phyloP scores from a whole-genome alignment of 1,140 invertebrate species.

The Cepaea nemoralis region DNA sequence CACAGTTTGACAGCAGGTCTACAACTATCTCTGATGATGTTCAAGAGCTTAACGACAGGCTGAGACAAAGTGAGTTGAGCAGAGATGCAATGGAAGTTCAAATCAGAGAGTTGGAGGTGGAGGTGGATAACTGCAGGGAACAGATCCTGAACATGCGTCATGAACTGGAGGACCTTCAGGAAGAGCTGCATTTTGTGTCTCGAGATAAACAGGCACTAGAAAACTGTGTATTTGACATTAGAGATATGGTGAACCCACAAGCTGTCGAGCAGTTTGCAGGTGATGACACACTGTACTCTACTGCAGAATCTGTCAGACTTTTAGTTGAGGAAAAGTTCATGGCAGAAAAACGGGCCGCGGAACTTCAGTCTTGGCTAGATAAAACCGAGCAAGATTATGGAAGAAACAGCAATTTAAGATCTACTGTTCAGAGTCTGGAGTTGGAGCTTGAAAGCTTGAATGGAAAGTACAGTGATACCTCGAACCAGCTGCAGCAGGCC shows the following conservation, averaged over 20 bases:
- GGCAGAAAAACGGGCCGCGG: conserved; percentile 20
- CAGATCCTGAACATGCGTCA: conserved; percentile 35
- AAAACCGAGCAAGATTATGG: background rate
- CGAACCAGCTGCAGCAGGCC: conserved; percentile 17
- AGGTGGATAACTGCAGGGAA: conserved; percentile 20
- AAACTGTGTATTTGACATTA: conserved; percentile 43
- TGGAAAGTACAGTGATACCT: background rate
- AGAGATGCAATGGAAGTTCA: conserved; percentile 3
- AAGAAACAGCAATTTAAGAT: background rate
- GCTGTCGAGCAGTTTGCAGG: conserved; percentile 31
- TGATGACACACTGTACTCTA: conserved; percentile 33
- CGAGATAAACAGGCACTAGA: conserved; percentile 38
- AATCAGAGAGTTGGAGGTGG: conserved; percentile 23
- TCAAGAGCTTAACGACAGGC: conserved; percentile 25
- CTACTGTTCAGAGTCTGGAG: background rate
- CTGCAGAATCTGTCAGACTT: conserved; percentile 33
- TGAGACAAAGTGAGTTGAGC: conserved; percentile 1
- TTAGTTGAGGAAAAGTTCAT: conserved; percentile 26
- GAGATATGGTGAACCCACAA: conserved; percentile 39
- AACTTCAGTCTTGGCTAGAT: conserved; percentile 1
- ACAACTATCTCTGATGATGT: conserved; percentile 12
- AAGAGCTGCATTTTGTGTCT: conserved; percentile 28
- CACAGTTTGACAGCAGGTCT: conserved; percentile 14
- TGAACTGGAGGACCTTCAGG: conserved; percentile 40
- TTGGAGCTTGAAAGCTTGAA: background rate